Percentiles rank a stretch among this genome's conserved stretches.
phyloP scores from a whole-genome alignment of 1,140 invertebrate genomes.

The Drosophila nasuta region DNA sequence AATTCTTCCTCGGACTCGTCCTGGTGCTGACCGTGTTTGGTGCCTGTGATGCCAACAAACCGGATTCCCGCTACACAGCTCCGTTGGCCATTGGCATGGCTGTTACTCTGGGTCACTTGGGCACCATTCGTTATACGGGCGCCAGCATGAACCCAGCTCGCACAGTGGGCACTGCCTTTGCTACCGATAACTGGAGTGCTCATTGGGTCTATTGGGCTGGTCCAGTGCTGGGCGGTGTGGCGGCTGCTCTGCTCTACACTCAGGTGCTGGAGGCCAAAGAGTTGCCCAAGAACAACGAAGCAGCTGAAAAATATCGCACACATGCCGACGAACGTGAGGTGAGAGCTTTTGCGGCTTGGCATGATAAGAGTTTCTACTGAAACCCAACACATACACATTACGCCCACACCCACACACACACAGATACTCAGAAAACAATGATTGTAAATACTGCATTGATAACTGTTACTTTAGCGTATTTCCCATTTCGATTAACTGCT shows the following conservation, averaged over 20 bases:
- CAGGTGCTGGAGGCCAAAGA: slow-evolving; percentile 85
- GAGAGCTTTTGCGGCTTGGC: slow-evolving; percentile 79
- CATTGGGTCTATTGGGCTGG: slow-evolving; percentile 97
- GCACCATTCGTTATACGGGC: slow-evolving; percentile 93
- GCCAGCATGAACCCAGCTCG: slow-evolving; percentile 96
- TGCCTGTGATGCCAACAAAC: slow-evolving; percentile 90
- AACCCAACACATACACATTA: slow-evolving; percentile 28
- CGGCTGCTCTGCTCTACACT: slow-evolving; percentile 91
- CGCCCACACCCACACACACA: slow-evolving; percentile 11
- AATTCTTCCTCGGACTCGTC: slow-evolving; percentile 95
- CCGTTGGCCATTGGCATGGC: slow-evolving; percentile 95
- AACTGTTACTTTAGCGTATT: neutral
- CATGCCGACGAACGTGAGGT: slow-evolving; percentile 84
- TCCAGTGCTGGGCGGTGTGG: slow-evolving; percentile 91
- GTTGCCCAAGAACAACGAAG: slow-evolving; percentile 58
- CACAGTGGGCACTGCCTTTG: slow-evolving; percentile 93
- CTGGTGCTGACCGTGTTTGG: slow-evolving; percentile 95
- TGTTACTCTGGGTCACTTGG: slow-evolving; percentile 94
- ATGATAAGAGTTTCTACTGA: slow-evolving; percentile 77
- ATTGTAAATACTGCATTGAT: slow-evolving; percentile 42
- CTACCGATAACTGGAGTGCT: slow-evolving; percentile 89
- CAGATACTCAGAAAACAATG: slow-evolving; percentile 27
- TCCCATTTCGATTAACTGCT: slow-evolving; percentile 10
- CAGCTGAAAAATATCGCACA: slow-evolving; percentile 80
- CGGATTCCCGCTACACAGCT: slow-evolving; percentile 90